A percentile compares a stretch with the other conserved stretches of the same genome.
Evolutionary conservation across 2,113 vertebrate species (phyloP).

Genomic region (Oxyruncus cristatus): DNA sequence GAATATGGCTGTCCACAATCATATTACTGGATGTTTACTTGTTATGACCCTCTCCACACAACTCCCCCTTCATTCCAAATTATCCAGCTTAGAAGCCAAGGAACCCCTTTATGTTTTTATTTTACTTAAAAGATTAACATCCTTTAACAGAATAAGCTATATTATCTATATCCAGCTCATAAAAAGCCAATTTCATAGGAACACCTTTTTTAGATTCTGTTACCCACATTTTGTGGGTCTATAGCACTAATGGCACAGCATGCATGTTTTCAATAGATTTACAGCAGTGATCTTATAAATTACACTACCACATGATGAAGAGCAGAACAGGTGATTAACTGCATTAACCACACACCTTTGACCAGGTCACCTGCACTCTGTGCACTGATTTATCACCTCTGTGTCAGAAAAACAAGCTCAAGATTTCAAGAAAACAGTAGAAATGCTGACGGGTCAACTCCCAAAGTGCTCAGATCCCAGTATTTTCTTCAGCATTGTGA

Average conservation of each 20-base stretch:
- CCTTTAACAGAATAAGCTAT: background rate
- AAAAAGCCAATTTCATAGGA: background rate
- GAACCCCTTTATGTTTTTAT: background rate
- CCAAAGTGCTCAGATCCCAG: background rate
- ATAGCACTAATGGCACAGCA: background rate
- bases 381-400: background rate
- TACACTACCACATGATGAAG: background rate
- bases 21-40: background rate
- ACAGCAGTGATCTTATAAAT: background rate
- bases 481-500: background rate
- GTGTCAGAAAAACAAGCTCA: background rate
- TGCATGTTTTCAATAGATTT: background rate
- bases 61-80: background rate
- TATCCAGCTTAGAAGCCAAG: background rate
- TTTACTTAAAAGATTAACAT: background rate
- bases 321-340: background rate
- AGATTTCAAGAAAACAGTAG: background rate
- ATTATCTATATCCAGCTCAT: background rate
- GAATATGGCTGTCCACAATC: background rate
- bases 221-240: background rate
- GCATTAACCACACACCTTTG: background rate
- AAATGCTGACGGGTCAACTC: background rate
- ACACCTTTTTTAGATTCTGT: background rate
- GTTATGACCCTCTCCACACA: background rate
- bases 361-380: background rate